Evolutionary conservation across 2,797 vertebrate species (phyloP).

Genomic region (Cryptoblepharus egeriae): DNA sequence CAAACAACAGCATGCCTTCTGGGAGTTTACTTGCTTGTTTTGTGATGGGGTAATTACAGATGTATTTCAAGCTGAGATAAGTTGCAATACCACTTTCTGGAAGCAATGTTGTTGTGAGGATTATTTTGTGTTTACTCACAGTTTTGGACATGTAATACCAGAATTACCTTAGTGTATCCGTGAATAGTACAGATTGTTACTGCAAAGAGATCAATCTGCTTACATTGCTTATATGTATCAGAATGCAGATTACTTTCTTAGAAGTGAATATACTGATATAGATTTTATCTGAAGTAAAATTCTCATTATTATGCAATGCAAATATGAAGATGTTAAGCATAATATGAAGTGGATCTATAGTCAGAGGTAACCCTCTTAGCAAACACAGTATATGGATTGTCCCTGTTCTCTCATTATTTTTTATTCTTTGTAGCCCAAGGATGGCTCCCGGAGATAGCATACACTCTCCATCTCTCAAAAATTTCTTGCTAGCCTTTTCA

Average conservation of each 20-base stretch:
- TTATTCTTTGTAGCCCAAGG: constrained; percentile 20
- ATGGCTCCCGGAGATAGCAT: too few species aligned
- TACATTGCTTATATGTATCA: neutral
- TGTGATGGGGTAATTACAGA: constrained; percentile 14
- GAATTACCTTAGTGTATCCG: constrained; percentile 33
- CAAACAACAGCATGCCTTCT: constrained; percentile 1
- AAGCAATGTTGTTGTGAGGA: constrained; percentile 22
- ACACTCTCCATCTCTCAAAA: too few species aligned
- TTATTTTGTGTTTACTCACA: constrained; percentile 46
- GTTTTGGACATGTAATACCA: constrained; percentile 15
- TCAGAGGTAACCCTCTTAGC: constrained; percentile 24
- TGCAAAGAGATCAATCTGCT: constrained; percentile 31
- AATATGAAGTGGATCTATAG: constrained; percentile 38
- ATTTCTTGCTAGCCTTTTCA: too few species aligned
- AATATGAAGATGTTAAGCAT: constrained; percentile 24
- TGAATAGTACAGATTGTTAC: constrained; percentile 33
- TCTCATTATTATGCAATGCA: constrained; percentile 16
- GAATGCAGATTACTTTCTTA: constrained; percentile 26
- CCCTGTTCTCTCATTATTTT: constrained; percentile 41
- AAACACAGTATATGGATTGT: constrained; percentile 9
- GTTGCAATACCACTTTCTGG: constrained; percentile 30
- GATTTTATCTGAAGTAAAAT: neutral
- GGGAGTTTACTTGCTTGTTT: too few species aligned
- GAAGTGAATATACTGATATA: constrained; percentile 35
- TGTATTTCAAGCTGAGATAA: constrained; percentile 13